Percentiles rank a stretch among this genome's conserved stretches.
Evolutionary conservation across 2,113 vertebrate species (phyloP).

Genomic region (Pelecanoides urinatrix): DNA sequence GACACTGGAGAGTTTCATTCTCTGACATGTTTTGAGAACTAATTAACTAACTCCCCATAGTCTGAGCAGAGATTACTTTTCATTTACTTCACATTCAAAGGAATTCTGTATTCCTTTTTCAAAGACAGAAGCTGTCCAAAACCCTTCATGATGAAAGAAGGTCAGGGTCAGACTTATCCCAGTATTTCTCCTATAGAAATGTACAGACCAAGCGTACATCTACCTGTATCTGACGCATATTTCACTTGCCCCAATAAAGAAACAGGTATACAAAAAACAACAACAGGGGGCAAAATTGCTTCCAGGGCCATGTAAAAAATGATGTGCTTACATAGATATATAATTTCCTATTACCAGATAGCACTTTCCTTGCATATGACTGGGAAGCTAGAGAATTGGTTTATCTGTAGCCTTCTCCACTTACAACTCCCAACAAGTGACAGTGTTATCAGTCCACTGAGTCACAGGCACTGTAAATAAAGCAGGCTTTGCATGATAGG

Average conservation of each 20-base stretch:
- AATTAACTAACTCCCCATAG: not conserved
- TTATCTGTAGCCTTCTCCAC: not conserved
- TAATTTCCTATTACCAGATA: not conserved
- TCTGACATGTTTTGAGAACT: not conserved
- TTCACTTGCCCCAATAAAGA: not conserved
- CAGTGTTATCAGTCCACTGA: not conserved
- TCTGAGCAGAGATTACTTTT: not conserved
- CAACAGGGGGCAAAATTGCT: not conserved
- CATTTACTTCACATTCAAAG: not conserved
- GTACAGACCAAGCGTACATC: not conserved
- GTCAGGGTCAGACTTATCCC: not conserved
- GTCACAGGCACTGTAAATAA: not conserved
- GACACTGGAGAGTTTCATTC: not conserved
- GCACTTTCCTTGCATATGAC: not conserved
- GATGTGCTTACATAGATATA: not conserved
- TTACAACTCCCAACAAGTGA: not conserved
- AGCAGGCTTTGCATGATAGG: not conserved
- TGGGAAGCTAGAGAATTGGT: not conserved
- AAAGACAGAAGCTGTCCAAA: not conserved
- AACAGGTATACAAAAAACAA: not conserved
- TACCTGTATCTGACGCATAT: not conserved
- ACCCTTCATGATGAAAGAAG: not conserved
- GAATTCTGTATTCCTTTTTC: not conserved
- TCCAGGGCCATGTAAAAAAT: not conserved
- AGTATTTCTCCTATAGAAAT: not conserved